These are phyloP conservation scores for Phaethon lepturus DNA, from an alignment of 2,113 vertebrate genomes.

Conservation along the genomic window DNA sequence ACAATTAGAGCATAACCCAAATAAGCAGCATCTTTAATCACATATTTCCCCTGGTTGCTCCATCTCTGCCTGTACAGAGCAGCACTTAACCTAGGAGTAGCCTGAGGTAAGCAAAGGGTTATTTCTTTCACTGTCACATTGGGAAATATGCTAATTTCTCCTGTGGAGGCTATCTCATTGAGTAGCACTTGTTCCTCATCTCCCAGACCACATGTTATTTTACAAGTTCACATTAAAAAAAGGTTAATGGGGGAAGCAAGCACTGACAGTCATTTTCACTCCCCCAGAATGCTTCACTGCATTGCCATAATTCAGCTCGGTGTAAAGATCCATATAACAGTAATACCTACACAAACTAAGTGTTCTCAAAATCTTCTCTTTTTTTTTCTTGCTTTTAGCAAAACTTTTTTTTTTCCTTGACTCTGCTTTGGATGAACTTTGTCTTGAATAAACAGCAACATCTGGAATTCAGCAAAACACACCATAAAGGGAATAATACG, in stretches of 20 bases:
- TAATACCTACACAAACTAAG: not conserved
- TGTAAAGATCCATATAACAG: not conserved
- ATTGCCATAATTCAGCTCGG: not conserved
- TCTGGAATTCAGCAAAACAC: slow-evolving; percentile 51
- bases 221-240: slow-evolving; percentile 30
- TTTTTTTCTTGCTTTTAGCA: not conserved
- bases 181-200: not conserved
- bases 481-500: slow-evolving; percentile 49
- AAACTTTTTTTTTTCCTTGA: not conserved
- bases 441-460: slow-evolving; percentile 59
- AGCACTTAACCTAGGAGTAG: not conserved
- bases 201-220: slow-evolving; percentile 36
- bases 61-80: not conserved
- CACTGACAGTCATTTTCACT: slow-evolving; percentile 25
- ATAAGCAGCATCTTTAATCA: not conserved
- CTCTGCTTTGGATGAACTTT: slow-evolving; percentile 44
- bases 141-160: not conserved
- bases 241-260: slow-evolving; percentile 45
- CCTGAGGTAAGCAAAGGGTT: not conserved
- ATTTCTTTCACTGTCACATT: not conserved
- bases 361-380: not conserved
- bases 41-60: not conserved
- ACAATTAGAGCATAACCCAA: not conserved
- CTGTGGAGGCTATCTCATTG: not conserved
- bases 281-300: not conserved